Base-by-base conservation (phyloP, 1,140 invertebrate genomes). In the Trichonephila clavipes region DNA sequence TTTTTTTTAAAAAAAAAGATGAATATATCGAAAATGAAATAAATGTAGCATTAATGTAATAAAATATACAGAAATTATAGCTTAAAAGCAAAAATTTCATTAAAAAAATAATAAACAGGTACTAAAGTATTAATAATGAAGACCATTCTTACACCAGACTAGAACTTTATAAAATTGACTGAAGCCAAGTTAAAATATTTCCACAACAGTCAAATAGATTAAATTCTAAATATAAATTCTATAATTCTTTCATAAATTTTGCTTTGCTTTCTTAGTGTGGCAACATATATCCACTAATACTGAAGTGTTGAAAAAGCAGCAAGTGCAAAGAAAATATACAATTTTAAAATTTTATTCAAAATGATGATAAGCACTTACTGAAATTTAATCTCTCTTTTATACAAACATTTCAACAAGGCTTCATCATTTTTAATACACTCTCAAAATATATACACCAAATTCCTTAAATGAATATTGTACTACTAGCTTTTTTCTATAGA, bases 401-500 rank as follows among this genome's bases (percentile, higher is more conserved):
- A 83, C 81, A 83, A 83, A 83, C 81, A 83, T 58, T 66, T 88
- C 64, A 88, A 88, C 87, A 72, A 62, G 64, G 44, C 87, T 72
- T 88, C 24, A 40, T 81, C 69, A 24, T 34, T 59, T 90, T 90
- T 81, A 90, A 51, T 40, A 83, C 19, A 58, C 18, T 83, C 10
- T 83, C 40, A 90, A 77, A 19, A 88, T 64, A 66, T 88, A 18
- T 66, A 88, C 61, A 88, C 19, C 21, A 34, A 72, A 72, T 10
- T 8, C 12, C 16, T 72, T 72, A 28, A 28, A 34, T 72, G n/a
- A 34, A 87, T 59, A 87, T 87, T 24, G 28, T 19, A 81, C 44
- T 64, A 72, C 92, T 93, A 93, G 92, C 92, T 93, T 81, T n/a
- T 87, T 19, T 85, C 66, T 59, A 64, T 40, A 34, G 83, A 51